These are phyloP conservation scores for Drosophila seguyi DNA, from an alignment of 1,140 invertebrate genomes.

Conservation along the genomic window DNA sequence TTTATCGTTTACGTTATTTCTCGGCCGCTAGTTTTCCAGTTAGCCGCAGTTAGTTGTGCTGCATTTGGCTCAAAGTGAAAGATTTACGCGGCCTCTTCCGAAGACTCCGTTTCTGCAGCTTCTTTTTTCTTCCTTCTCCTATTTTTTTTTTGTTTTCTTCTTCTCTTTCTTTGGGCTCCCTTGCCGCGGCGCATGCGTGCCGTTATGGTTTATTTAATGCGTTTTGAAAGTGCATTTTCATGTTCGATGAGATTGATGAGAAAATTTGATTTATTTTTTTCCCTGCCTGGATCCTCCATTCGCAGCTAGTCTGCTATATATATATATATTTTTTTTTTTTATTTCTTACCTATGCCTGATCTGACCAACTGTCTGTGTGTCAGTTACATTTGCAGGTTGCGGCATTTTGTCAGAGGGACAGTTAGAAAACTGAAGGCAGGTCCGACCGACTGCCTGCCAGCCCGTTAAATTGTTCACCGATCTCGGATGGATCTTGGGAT, in stretches of 20 bases:
- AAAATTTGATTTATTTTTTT: conserved; percentile 85
- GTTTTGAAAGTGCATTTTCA: conserved; percentile 85
- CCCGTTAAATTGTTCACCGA: conserved; percentile 62
- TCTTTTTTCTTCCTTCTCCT: background rate
- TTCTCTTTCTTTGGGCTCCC: conserved; percentile 11
- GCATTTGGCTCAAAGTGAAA: conserved; percentile 82
- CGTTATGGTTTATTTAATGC: conserved; percentile 84
- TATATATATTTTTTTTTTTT: background rate
- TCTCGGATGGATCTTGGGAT: conserved; percentile 51
- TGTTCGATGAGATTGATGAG: conserved; percentile 85
- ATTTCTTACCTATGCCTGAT: conserved; percentile 8
- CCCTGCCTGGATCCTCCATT: conserved; percentile 15
- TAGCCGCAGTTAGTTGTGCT: conserved; percentile 79
- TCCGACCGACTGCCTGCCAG: conserved; percentile 22
- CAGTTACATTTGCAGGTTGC: conserved; percentile 81
- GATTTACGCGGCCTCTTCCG: conserved; percentile 76
- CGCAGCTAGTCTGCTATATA: conserved; percentile 4
- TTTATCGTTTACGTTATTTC: conserved; percentile 83
- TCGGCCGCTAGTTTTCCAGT: conserved; percentile 82
- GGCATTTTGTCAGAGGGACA: conserved; percentile 83
- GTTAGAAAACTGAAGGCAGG: conserved; percentile 74
- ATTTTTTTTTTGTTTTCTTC: no score
- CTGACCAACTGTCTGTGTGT: conserved; percentile 49
- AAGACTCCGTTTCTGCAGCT: conserved; percentile 8
- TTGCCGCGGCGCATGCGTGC: conserved; percentile 72